Evolutionary conservation across 1,140 invertebrate genomes (phyloP).

Genomic region (Condylostylus longicornis): DNA sequence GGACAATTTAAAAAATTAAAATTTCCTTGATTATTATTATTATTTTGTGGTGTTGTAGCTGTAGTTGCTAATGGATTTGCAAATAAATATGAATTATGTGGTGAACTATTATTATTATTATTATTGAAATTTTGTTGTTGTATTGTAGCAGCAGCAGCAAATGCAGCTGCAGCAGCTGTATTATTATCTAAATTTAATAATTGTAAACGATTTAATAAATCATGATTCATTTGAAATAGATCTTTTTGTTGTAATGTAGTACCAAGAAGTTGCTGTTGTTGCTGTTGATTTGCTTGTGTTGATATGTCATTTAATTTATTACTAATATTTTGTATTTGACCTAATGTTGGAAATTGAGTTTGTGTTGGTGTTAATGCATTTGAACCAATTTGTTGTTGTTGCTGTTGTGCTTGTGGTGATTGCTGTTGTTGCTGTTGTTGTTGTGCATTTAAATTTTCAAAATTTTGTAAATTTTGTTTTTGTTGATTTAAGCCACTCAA

Average conservation of each 20-base stretch:
- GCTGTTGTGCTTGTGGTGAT: constrained; percentile 26
- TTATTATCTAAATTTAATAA: constrained; percentile 32
- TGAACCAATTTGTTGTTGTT: constrained; percentile 19
- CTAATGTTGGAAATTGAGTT: constrained; percentile 22
- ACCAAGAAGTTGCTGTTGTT: constrained; percentile 16
- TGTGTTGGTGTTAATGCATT: constrained; percentile 9
- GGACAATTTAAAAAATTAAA: constrained; percentile 26
- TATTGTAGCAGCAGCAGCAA: constrained; percentile 3
- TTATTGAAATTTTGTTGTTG: constrained; percentile 5
- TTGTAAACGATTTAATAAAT: constrained; percentile 42
- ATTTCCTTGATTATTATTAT: constrained; percentile 15
- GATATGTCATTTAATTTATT: constrained; percentile 23
- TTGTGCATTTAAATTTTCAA: constrained; percentile 12
- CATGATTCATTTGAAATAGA: constrained; percentile 32
- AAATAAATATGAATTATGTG: constrained; percentile 26
- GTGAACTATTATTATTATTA: constrained; percentile 8
- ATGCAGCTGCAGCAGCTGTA: constrained; percentile 9
- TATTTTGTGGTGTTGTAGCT: constrained; percentile 17
- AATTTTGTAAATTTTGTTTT: constrained; percentile 28
- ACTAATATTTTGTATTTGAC: constrained; percentile 26
- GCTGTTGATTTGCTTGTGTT: constrained; percentile 12
- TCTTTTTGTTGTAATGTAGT: constrained; percentile 27
- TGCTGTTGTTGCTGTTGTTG: constrained; percentile 18
- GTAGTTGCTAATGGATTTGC: constrained; percentile 29
- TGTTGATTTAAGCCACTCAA: constrained; percentile 31